Evolutionary conservation across 35 echinoderm and acorn worm species (phyloP).

Genomic region (Apostichopus japonicus): DNA sequence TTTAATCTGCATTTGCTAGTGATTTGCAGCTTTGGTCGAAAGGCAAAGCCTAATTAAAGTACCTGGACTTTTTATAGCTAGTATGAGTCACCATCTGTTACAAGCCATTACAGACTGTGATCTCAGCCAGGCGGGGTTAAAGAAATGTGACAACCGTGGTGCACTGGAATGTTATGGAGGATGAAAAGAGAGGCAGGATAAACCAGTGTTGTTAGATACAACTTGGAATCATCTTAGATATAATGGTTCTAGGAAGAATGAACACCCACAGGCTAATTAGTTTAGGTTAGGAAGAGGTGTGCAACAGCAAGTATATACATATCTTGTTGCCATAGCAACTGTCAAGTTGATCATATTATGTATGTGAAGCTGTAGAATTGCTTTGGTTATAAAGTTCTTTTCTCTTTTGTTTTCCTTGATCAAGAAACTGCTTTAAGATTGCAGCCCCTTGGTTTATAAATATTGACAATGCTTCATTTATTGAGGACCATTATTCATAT

Average conservation of each 20-base stretch:
- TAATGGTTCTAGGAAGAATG: slow-evolving; percentile 13
- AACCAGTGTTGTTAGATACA: too few relatives aligned
- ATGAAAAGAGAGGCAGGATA: too few relatives aligned
- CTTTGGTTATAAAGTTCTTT: neutral
- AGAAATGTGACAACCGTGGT: neutral
- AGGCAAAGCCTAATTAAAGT: slow-evolving; percentile 22
- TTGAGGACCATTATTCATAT: too few relatives aligned
- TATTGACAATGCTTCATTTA: too few relatives aligned
- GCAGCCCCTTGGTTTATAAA: too few relatives aligned
- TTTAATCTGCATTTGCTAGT: slow-evolving; percentile 2
- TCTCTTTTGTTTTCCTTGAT: too few relatives aligned
- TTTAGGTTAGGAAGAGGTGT: neutral
- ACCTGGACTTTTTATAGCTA: slow-evolving; percentile 26
- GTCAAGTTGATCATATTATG: neutral
- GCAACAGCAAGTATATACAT: neutral
- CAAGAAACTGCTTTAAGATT: too few relatives aligned
- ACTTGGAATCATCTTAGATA: slow-evolving; percentile 2
- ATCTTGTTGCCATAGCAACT: slow-evolving; percentile 33
- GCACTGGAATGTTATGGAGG: neutral
- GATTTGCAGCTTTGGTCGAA: neutral
- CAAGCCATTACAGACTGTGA: slow-evolving; percentile 1
- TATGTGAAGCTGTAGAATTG: neutral
- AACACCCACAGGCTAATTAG: slow-evolving; percentile 27
- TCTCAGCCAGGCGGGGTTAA: too few relatives aligned
- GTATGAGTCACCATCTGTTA: slow-evolving; percentile 18